Percentiles rank a stretch among this genome's conserved stretches.
phyloP scores from a whole-genome alignment of 2,113 vertebrate genomes.

The Coregonus clupeaformis region DNA sequence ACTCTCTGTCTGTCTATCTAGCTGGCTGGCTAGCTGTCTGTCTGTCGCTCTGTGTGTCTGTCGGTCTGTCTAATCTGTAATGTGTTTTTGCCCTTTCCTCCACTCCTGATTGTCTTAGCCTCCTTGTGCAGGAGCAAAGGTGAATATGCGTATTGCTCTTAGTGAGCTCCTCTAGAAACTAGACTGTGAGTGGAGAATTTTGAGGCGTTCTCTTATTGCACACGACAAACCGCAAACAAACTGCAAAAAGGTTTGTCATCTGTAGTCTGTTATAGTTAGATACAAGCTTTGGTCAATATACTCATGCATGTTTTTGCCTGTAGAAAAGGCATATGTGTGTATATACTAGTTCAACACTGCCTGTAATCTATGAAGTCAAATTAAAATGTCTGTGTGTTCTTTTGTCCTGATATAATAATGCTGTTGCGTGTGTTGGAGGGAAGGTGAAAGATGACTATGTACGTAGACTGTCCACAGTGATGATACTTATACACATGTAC shows the following conservation, averaged over 20 bases:
- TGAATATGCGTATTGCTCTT: constrained; percentile 11
- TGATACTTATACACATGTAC: too few species aligned
- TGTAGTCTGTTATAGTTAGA: too few species aligned
- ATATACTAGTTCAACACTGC: too few species aligned
- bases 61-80: background rate
- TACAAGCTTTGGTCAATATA: too few species aligned
- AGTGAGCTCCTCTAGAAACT: constrained; percentile 1
- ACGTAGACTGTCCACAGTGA: constrained; percentile 13
- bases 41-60: background rate
- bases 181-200: background rate
- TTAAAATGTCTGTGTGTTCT: background rate
- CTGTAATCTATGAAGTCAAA: background rate
- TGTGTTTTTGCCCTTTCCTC: too few species aligned
- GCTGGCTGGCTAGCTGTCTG: background rate
- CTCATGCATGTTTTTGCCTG: too few species aligned
- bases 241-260: too few species aligned
- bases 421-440: constrained; percentile 28
- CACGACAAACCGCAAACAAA: too few species aligned
- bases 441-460: constrained; percentile 36
- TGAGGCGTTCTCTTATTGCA: background rate
- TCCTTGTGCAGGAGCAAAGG: constrained; percentile 25
- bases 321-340: too few species aligned
- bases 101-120: constrained; percentile 1
- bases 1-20: background rate
- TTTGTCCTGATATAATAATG: constrained; percentile 10